Percentiles rank a stretch among this genome's conserved stretches.
phyloP scores from a whole-genome alignment of 35 echinoderm and acorn worm species.

The Heliocidaris erythrogramma region DNA sequence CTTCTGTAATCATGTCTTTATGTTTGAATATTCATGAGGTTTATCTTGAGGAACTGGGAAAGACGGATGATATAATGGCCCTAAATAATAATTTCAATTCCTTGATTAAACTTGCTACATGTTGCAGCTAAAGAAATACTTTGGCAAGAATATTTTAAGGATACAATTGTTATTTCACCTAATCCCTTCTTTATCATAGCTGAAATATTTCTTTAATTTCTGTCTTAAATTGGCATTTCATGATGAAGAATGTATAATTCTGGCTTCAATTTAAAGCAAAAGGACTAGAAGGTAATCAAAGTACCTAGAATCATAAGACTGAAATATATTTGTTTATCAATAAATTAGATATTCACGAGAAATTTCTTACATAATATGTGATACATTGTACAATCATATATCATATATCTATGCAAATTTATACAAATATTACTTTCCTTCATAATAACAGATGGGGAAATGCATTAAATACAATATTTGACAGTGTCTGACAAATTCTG shows the following conservation, averaged over 20 bases:
- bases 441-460: no score
- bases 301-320: not conserved
- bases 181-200: no score
- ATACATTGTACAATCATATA: no score
- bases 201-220: no score
- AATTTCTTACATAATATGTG: not conserved
- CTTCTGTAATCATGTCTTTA: not conserved
- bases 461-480: no score
- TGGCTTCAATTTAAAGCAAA: not conserved
- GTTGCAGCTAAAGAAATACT: not conserved
- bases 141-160: not conserved
- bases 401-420: not conserved
- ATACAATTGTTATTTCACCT: no score
- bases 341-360: not conserved
- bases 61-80: not conserved
- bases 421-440: not conserved
- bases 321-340: not conserved
- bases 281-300: no score
- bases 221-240: not conserved
- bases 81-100: not conserved
- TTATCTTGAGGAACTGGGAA: not conserved
- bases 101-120: not conserved
- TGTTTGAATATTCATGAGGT: not conserved
- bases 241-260: not conserved
- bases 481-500: no score